A percentile compares a stretch with the other conserved stretches of the same genome.
Evolutionary conservation across 1,140 invertebrate genomes (phyloP).

Genomic region (Aphelenchoides fujianensis): DNA sequence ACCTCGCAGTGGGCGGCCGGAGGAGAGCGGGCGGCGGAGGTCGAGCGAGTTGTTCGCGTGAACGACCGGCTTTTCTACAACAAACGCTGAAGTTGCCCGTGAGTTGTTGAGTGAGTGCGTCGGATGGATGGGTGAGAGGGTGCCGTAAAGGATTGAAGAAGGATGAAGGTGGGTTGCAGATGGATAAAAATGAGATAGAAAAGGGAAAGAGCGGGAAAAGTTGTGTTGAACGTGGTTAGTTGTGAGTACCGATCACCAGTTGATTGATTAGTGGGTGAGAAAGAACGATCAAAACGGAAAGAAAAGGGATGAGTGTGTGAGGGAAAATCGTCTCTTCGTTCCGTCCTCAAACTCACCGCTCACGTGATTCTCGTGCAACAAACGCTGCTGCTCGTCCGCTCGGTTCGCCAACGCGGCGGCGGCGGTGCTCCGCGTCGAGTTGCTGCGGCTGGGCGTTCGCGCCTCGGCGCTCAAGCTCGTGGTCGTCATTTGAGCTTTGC

Average conservation of each 20-base stretch:
- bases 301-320: not conserved
- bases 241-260: not conserved
- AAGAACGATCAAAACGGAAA: not conserved
- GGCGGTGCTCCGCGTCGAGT: conserved; percentile 4
- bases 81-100: not conserved
- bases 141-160: not conserved
- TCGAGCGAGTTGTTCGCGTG: not conserved
- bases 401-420: not conserved
- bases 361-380: conserved; percentile 2
- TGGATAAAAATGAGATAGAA: not conserved
- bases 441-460: not conserved
- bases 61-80: not conserved
- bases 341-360: conserved; percentile 4
- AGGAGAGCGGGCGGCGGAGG: not conserved
- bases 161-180: not conserved
- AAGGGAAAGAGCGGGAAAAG: not conserved
- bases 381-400: not conserved
- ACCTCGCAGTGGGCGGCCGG: not conserved
- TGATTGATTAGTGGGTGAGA: not conserved
- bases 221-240: not conserved
- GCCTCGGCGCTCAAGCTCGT: not conserved
- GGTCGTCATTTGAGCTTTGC: not conserved
- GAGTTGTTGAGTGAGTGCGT: not conserved
- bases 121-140: not conserved
- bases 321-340: not conserved